phyloP scores from a whole-genome alignment of 1,140 invertebrate genomes.

The Calephelis nemesis region DNA sequence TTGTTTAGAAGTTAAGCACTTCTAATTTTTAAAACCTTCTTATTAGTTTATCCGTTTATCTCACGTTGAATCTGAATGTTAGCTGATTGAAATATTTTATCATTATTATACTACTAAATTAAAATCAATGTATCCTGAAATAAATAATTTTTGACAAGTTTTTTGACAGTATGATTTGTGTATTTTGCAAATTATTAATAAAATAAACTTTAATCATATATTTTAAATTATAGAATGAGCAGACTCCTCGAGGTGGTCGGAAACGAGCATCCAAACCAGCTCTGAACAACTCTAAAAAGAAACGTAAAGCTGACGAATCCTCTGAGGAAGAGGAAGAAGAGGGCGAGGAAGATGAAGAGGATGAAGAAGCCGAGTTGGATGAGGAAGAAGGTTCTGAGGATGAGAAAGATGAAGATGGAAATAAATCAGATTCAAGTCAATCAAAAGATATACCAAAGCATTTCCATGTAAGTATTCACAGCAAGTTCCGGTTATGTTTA shows the following conservation, averaged over 20 bases:
- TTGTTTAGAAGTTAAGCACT: no score
- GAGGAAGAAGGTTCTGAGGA: constrained; percentile 78
- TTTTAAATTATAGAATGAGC: constrained; percentile 49
- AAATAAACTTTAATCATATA: neutral
- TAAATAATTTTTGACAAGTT: neutral
- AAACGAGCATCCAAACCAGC: constrained; percentile 55
- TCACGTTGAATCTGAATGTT: no score
- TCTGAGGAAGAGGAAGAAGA: constrained; percentile 69
- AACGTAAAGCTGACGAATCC: constrained; percentile 62
- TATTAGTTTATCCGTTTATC: no score
- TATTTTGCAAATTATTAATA: no score
- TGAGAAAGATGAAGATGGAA: constrained; percentile 77
- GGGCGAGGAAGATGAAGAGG: constrained; percentile 70
- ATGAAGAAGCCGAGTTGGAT: constrained; percentile 66
- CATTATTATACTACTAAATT: no score
- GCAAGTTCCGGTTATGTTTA: constrained; percentile 18
- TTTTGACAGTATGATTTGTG: neutral
- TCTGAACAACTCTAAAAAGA: constrained; percentile 67
- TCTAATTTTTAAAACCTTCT: no score
- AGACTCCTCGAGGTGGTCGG: constrained; percentile 49
- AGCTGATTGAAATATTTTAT: no score
- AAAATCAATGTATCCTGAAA: no score
- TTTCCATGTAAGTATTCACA: constrained; percentile 66
- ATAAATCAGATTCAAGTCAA: constrained; percentile 77
- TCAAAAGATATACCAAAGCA: constrained; percentile 79